phyloP scores from a whole-genome alignment of 1,140 invertebrate genomes.

The Achroia grisella region DNA sequence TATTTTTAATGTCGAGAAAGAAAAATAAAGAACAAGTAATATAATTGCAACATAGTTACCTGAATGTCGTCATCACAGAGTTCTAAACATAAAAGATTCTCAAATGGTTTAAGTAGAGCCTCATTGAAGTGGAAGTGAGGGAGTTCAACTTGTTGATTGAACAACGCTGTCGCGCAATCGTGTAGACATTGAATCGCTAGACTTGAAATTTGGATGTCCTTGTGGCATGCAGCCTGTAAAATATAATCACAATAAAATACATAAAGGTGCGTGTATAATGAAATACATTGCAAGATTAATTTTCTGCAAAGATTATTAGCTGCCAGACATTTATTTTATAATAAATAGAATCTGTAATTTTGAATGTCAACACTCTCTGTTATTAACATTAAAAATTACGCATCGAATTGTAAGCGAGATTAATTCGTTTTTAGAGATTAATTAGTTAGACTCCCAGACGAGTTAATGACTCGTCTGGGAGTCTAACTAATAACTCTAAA shows the following conservation, averaged over 20 bases:
- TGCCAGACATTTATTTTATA: no score
- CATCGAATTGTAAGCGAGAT: no score
- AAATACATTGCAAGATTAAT: no score
- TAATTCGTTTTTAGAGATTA: no score
- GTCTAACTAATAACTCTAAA: no score
- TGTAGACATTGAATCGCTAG: constrained; percentile 95
- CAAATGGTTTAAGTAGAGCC: constrained; percentile 94
- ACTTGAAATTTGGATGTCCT: constrained; percentile 90
- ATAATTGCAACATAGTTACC: constrained; percentile 61
- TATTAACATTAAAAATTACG: no score
- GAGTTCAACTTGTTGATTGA: constrained; percentile 92
- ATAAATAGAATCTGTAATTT: no score
- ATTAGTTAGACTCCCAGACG: no score
- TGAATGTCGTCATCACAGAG: constrained; percentile 93
- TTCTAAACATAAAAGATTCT: constrained; percentile 94
- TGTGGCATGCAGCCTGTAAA: constrained; percentile 89
- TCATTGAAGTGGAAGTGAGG: constrained; percentile 97
- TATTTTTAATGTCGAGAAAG: neutral
- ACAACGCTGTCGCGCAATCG: constrained; percentile 89
- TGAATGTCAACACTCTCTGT: no score
- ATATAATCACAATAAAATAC: neutral
- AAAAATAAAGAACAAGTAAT: neutral
- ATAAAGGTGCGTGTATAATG: no score
- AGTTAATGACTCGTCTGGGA: no score
- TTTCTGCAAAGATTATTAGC: no score